Base-by-base conservation (phyloP, 1,140 invertebrate genomes). In the Plodia interpunctella region DNA sequence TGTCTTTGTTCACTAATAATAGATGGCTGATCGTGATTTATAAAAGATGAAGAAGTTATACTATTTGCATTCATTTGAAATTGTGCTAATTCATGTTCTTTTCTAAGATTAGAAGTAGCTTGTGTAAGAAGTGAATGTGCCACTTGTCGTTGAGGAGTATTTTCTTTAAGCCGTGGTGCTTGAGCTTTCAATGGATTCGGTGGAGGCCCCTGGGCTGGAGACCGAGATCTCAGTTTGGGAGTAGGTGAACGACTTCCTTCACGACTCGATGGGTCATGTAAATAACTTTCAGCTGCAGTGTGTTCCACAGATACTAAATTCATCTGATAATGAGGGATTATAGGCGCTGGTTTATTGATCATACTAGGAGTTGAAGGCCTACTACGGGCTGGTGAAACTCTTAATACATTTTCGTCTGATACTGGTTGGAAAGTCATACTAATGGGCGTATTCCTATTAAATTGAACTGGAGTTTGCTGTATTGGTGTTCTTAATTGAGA, bases 291-390 rank as follows among this genome's bases (percentile, higher is more conserved):
- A 0, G 91, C 75, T 5, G 93, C 90, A 44, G 78, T 58, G 66
- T 91, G 91, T 70, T 92, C 92, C 17, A 92, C 90, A 50, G 92
- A 89, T 44, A 92, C 90, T 63, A 94, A 90, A 81, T 93, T 93
- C 79, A 92, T 92, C 77, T 94, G 93, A 74, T 94, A 94, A 75
- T 91, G 92, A 17, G 93, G 93, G 59, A 94, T 90, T 57, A 92
- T 89, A 11, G 93, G 92, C 0, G 92, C 92, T 54, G 92, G 91
- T 88, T 93, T 93, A 78, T 92, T 93, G 58, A 92, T 93, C 79
- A 92, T 77, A 78, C 92, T 92, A 2, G 93, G 93, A 52, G 92
- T 93, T 58, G 90, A 88, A 20, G 92, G 87, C 51, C 93, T 80
- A 68, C 88, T 90, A 55, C 80, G 72, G 17, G 69, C 70, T 56